phyloP scores from a whole-genome alignment of 2,888 invertebrate species.

The Orchestes rusci region DNA sequence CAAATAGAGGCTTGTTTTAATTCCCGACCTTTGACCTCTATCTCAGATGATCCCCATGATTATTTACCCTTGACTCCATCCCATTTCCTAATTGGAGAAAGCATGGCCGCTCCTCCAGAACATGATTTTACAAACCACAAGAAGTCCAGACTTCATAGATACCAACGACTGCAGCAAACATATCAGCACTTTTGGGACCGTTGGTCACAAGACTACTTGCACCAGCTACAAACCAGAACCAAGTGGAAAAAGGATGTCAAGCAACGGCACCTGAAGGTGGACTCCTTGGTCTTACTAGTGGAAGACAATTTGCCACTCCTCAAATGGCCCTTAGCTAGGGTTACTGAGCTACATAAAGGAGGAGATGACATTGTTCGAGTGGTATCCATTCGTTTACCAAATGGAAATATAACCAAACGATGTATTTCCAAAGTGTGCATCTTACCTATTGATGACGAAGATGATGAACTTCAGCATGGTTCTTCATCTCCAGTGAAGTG shows the following conservation, averaged over 20 bases:
- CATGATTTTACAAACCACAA: not conserved
- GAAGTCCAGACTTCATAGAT: not conserved
- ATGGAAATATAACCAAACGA: slow-evolving; percentile 1
- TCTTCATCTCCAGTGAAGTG: too few relatives aligned
- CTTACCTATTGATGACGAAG: slow-evolving; percentile 2
- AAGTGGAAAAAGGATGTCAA: slow-evolving; percentile 2
- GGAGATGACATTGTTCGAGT: slow-evolving; percentile 8
- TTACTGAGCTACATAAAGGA: slow-evolving; percentile 3
- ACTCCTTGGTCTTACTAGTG: slow-evolving; percentile 1
- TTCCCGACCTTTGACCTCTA: slow-evolving; percentile 30
- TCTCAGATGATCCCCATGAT: slow-evolving; percentile 28
- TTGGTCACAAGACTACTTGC: slow-evolving; percentile 8
- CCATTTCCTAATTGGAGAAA: slow-evolving; percentile 29
- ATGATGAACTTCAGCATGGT: not conserved
- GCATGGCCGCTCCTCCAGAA: not conserved
- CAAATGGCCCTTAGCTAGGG: slow-evolving; percentile 5
- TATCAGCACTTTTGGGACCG: slow-evolving; percentile 9
- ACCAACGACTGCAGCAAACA: slow-evolving; percentile 1
- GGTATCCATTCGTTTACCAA: not conserved
- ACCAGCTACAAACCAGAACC: slow-evolving; percentile 2
- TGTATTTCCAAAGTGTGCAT: slow-evolving; percentile 5
- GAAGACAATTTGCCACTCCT: slow-evolving; percentile 7
- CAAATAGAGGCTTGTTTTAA: slow-evolving; percentile 30
- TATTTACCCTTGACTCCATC: slow-evolving; percentile 26
- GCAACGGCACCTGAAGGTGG: not conserved